Evolutionary conservation across 1,140 invertebrate species (phyloP), one percentile per base, ranked within the genome.

Genomic region (Gonatopus flavifemur): DNA sequence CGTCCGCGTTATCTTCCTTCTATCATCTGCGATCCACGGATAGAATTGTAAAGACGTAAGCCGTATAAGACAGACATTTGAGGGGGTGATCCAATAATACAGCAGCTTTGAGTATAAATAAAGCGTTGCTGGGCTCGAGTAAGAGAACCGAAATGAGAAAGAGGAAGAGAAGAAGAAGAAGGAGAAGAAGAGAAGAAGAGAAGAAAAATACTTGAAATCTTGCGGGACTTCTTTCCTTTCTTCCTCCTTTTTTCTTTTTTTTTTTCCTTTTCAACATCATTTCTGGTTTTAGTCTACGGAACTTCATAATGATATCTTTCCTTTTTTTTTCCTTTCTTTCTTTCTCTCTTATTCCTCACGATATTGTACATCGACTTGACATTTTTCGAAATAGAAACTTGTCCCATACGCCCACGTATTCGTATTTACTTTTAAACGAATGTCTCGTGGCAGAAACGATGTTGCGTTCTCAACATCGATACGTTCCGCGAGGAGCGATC

Each of bases 81-180:
- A 66, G 65, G 65, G 68, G 67, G 65, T 67, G 66, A 67, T 66
- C 68, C 68, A 70, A 70, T 70, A 70, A 70, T 69, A 70, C 63
- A 59, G 57, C 22, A 63, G 68, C 66, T 70, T 69, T 66, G 65
- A 55, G 67, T 70, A 69, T 69, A 70, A 69, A 70, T 69, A 69
- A 69, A 70, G 59, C 57, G 49, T 57, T n/a, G n/a, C 58, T 51
- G 51, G 57, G 55, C 63, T 59, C 64, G 62, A n/a, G n/a, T n/a
- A n/a, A n/a, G 66, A 64, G 64, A 68, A 66, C 46, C n/a, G n/a
- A n/a, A n/a, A n/a, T n/a, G n/a, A n/a, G 49, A 52, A 36, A 47
- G 39, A 44, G 42, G 33, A 12, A 28, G 25, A 12, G 25, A 28
- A 28, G 25, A 28, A 12, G n/a, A n/a, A n/a, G n/a, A n/a, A n/a